Conservation (phyloP, 2,797 vertebrate genomes). For the Jordanella pulchra region DNA sequence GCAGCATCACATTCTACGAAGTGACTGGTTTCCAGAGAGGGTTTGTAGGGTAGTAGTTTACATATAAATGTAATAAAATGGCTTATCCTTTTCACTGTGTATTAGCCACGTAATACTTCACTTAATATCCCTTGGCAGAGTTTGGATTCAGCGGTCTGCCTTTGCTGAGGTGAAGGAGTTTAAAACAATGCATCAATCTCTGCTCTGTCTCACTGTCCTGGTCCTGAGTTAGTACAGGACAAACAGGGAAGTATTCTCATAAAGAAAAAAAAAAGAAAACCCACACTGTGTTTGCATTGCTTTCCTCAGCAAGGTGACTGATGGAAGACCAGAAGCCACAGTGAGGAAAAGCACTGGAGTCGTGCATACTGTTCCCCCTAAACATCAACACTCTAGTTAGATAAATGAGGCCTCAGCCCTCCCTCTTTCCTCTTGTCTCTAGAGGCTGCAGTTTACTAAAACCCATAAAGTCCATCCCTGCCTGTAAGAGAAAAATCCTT, state of each 20-base stretch:
- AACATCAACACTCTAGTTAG: constrained; percentile 79
- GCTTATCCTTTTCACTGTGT: constrained; percentile 5
- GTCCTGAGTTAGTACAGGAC: constrained; percentile 59
- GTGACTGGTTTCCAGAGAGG: constrained; percentile 1
- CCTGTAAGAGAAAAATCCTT: constrained; percentile 27
- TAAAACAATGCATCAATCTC: constrained; percentile 63
- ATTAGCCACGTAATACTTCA: constrained; percentile 11
- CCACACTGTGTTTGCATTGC: constrained; percentile 69
- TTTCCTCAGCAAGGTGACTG: constrained; percentile 72
- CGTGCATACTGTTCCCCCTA: constrained; percentile 74
- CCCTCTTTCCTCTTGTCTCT: constrained; percentile 22
- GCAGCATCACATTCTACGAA: neutral
- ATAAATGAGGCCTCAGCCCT: constrained; percentile 65
- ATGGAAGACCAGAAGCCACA: constrained; percentile 77
- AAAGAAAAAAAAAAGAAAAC: constrained; percentile 45
- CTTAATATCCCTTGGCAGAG: constrained; percentile 21
- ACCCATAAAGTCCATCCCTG: constrained; percentile 13
- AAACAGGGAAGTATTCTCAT: constrained; percentile 64
- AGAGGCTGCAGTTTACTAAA: constrained; percentile 33
- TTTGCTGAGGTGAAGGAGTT: constrained; percentile 55
- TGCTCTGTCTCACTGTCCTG: constrained; percentile 55
- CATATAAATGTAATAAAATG: constrained; percentile 1
- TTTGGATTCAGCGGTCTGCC: constrained; percentile 32
- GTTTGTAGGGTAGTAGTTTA: neutral
- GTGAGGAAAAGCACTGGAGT: constrained; percentile 63